Evolutionary conservation across 2,797 vertebrate species (phyloP).

Genomic region (Protosalanx chinensis): DNA sequence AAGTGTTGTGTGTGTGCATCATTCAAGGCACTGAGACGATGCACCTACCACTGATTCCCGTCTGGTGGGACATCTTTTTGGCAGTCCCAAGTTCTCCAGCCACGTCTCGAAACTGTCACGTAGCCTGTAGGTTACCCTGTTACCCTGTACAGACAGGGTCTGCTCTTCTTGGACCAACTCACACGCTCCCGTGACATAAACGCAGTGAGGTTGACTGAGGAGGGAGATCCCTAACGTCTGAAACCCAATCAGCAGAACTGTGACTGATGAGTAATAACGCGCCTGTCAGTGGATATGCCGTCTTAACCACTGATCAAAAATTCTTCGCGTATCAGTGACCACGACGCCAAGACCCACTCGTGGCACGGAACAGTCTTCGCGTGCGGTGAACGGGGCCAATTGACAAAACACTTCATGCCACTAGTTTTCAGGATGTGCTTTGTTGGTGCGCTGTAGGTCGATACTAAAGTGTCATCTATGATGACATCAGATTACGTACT

Average conservation of each 20-base stretch:
- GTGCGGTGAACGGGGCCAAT: too few relatives aligned
- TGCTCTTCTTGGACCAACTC: neutral
- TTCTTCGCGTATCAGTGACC: constrained; percentile 66
- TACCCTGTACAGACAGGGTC: neutral
- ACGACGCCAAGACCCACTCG: constrained; percentile 47
- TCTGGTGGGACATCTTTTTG: constrained; percentile 21
- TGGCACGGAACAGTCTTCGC: neutral
- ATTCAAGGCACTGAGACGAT: too few relatives aligned
- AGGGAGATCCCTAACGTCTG: constrained; percentile 74
- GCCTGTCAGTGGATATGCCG: constrained; percentile 73
- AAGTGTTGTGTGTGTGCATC: too few relatives aligned
- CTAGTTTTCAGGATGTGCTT: constrained; percentile 8
- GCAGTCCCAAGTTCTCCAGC: neutral
- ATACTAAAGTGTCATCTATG: constrained; percentile 34
- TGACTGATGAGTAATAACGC: constrained; percentile 75
- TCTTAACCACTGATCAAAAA: constrained; percentile 68
- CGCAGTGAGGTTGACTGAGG: constrained; percentile 58
- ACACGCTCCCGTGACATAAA: constrained; percentile 2
- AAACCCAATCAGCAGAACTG: constrained; percentile 76
- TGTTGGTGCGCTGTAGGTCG: constrained; percentile 34
- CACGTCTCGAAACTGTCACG: neutral
- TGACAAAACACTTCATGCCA: too few relatives aligned
- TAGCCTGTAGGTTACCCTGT: neutral
- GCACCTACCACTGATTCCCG: constrained; percentile 13
- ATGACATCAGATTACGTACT: constrained; percentile 60